Evolutionary conservation across 2,113 vertebrate species (phyloP).

Genomic region (Nymphicus hollandicus): DNA sequence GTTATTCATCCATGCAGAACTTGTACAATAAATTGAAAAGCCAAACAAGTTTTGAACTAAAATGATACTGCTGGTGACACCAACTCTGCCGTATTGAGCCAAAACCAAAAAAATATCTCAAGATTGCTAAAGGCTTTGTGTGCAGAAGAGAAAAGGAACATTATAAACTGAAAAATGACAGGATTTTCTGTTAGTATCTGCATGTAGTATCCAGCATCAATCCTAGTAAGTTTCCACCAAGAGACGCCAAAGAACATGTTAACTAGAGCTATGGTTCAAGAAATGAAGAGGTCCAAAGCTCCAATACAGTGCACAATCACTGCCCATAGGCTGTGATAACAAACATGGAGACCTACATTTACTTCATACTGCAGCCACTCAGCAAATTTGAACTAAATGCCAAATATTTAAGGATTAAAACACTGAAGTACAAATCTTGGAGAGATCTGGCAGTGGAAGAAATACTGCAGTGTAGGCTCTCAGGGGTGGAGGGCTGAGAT

Average conservation of each 20-base stretch:
- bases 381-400: neutral
- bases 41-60: neutral
- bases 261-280: neutral
- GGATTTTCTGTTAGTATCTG: neutral
- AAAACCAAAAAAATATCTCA: neutral
- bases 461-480: neutral
- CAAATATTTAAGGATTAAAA: neutral
- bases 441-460: neutral
- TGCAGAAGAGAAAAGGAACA: neutral
- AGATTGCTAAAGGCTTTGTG: neutral
- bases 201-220: neutral
- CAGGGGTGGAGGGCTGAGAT: neutral
- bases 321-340: neutral
- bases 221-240: neutral
- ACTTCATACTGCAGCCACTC: neutral
- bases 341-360: neutral
- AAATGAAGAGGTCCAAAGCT: neutral
- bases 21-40: neutral
- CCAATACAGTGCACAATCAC: neutral
- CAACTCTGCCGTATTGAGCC: neutral
- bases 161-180: neutral
- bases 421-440: neutral
- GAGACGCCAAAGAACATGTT: neutral
- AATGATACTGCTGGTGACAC: neutral
- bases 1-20: neutral